Evolutionary conservation across 1,140 invertebrate genomes (phyloP), one percentile per base, ranked within the genome.

Genomic region (Zaprionus camerounensis): DNA sequence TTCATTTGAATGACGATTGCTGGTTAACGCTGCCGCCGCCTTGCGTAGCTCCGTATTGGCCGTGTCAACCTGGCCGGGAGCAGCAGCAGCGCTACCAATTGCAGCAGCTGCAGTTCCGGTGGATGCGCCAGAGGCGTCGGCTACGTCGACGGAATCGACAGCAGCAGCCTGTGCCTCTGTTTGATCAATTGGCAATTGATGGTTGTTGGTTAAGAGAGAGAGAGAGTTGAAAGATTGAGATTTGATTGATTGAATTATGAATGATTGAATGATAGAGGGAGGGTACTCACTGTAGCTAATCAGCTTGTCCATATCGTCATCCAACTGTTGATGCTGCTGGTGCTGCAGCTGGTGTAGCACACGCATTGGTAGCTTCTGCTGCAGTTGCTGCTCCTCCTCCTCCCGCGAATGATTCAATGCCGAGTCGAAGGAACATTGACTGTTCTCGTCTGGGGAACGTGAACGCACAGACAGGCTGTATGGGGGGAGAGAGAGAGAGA

Each of bases 341-440:
- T 71, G 70, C 28, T 75, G 76, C 13, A 72, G 56, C 9, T 80
- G 64, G n/a, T 65, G 71, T 13, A 24, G 9, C 44, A 56, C 22
- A 31, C 72, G 38, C 28, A 55, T 31, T 5, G 67, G 76, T n/a
- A 61, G 67, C 51, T 82, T 78, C 9, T 63, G 78, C n/a, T 71
- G 75, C 2, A 74, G 66, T 5, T 64, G 55, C 7, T 76, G 85
- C 20, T 96, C 95, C 80, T 96, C 95, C 82, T 97, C 96, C 77
- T 97, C 96, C 57, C 96, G 95, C 6, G 96, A 97, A 71, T 96
- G 96, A 93, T 97, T 97, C 59, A 97, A 92, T 82, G 97, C 96
- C 0, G 97, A 97, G 92, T 98, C 97, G 72, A 97, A 93, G 71
- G 96, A 97, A 41, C 96, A 97, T 76, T 96, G 96, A 44, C 95